Base-by-base conservation (phyloP, 2,113 vertebrate genomes). In the Cettia cetti region DNA sequence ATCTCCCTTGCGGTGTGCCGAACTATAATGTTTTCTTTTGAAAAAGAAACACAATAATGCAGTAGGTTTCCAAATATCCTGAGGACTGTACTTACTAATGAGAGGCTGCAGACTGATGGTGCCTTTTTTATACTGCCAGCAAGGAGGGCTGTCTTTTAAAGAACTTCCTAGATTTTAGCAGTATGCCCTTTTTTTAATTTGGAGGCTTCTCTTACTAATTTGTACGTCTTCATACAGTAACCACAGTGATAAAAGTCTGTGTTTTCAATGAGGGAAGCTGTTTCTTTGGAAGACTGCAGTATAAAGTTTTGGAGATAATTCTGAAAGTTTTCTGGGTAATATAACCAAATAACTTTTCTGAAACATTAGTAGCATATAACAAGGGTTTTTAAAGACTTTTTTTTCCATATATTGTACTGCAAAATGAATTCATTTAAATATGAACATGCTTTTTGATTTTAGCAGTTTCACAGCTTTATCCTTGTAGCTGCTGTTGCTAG, bases 201-300 rank as follows among this genome's bases (percentile, higher is more conserved):
- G 70, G 65, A 93, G 57, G 47, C 61, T 96, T 87, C 33, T 91
- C 63, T 68, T 75, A 28, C 60, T 87, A 64, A 92, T 92, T 92
- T 91, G 53, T 82, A 53, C 8, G 27, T 60, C 61, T 85, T 80
- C 20, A 11, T 78, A 37, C 33, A 64, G 3, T 19, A 92, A 91
- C 23, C 24, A 68, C 83, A 89, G 44, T 0, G 11, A 89, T 91
- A 64, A 83, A 88, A 78, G 63, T 78, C 27, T 64, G 77, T 63
- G 31, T 90, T 94, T 92, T 83, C 49, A 35, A 4, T 83, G 64
- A 70, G 19, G 44, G 71, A 70, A 83, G 56, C 50, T 5, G 12
- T 59, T 86, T 64, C 13, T 82, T 56, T 90, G 47, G 47, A 39
- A 54, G 56, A 54, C 14, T 16, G 13, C n/a, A 74, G 10, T 74